Evolutionary conservation across 2,797 vertebrate genomes (phyloP).

Genomic region (Pteropus rufus): DNA sequence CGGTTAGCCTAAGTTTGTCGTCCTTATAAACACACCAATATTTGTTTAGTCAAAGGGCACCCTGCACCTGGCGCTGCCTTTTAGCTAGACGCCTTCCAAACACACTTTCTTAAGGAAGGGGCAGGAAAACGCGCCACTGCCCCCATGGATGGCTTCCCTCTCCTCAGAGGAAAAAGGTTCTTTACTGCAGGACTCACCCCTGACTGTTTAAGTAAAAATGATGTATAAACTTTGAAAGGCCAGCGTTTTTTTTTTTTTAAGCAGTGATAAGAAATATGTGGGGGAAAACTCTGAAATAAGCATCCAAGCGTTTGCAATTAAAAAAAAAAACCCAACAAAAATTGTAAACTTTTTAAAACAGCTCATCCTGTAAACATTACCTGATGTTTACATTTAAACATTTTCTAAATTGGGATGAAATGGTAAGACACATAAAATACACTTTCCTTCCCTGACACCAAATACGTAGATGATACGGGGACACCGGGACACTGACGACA

Average conservation of each 20-base stretch:
- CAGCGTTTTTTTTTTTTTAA: neutral
- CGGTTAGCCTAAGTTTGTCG: neutral
- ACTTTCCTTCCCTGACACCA: neutral
- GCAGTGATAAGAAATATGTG: neutral
- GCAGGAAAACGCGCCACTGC: neutral
- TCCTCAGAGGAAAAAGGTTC: neutral
- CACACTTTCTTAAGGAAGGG: neutral
- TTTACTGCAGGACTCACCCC: neutral
- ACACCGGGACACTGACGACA: neutral
- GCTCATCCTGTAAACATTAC: neutral
- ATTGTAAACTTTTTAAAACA: neutral
- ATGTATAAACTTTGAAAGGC: neutral
- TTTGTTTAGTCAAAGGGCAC: neutral
- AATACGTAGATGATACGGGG: too few species aligned
- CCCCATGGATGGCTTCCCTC: neutral
- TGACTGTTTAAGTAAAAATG: neutral
- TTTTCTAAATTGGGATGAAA: neutral
- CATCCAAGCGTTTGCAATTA: neutral
- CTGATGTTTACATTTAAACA: neutral
- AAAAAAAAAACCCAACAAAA: neutral
- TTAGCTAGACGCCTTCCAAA: neutral
- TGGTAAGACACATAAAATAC: neutral
- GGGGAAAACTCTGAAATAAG: neutral
- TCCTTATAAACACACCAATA: neutral
- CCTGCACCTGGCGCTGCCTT: fast-evolving